A percentile compares a stretch with the other conserved stretches of the same genome.
phyloP scores from a whole-genome alignment of 2,797 vertebrate species.

The Onychomys arenicola region DNA sequence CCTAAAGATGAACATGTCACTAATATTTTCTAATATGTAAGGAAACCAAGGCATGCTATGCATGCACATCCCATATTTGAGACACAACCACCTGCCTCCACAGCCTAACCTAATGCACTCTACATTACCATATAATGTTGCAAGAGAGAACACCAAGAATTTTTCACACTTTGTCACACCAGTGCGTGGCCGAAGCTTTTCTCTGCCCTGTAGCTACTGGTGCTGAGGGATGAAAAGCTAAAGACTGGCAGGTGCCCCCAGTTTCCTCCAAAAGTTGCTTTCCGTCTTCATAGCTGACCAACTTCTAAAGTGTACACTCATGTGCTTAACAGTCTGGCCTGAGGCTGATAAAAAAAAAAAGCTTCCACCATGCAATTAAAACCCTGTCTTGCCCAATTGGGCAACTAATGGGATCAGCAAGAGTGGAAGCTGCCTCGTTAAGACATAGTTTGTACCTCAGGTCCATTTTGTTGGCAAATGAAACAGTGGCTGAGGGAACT shows the following conservation, averaged over 20 bases:
- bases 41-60: constrained; percentile 27
- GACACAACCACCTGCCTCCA: background rate
- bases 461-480: constrained; percentile 61
- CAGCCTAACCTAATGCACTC: background rate
- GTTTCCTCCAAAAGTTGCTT: constrained; percentile 80
- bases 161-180: constrained; percentile 68
- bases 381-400: constrained; percentile 86
- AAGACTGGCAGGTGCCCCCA: constrained; percentile 82
- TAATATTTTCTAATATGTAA: background rate
- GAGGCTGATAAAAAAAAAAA: constrained; percentile 79
- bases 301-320: constrained; percentile 75
- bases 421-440: constrained; percentile 84
- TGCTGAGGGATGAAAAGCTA: constrained; percentile 17
- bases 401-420: constrained; percentile 86
- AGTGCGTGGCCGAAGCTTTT: constrained; percentile 66
- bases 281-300: constrained; percentile 78
- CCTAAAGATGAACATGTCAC: background rate
- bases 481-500: background rate
- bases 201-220: constrained; percentile 36
- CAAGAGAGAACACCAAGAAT: background rate
- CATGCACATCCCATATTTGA: background rate
- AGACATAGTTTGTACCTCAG: constrained; percentile 83
- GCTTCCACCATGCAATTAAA: constrained; percentile 84
- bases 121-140: accelerated
- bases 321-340: constrained; percentile 85